phyloP scores from a whole-genome alignment of 2,113 vertebrate genomes.

The Nettapus auritus region DNA sequence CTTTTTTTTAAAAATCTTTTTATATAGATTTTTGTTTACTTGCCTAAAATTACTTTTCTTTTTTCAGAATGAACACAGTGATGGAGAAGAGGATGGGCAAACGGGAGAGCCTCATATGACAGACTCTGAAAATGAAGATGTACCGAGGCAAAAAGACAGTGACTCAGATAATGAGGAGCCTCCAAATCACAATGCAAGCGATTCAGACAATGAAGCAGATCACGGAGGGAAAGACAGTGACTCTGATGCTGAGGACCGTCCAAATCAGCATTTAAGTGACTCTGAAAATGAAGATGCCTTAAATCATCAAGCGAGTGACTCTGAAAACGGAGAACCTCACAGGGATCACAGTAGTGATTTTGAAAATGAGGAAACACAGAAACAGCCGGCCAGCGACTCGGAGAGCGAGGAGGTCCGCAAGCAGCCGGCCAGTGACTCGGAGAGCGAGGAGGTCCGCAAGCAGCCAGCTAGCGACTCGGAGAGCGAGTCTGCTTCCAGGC shows the following conservation, averaged over 20 bases:
- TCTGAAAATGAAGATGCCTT: constrained; percentile 75
- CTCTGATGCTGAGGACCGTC: constrained; percentile 75
- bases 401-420: constrained; percentile 71
- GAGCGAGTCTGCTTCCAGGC: constrained; percentile 58
- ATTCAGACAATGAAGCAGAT: constrained; percentile 80
- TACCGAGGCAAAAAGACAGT: constrained; percentile 65
- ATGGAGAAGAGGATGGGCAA: constrained; percentile 79
- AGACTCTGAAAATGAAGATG: constrained; percentile 80
- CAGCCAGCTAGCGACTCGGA: constrained; percentile 64
- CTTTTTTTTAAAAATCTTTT: background rate
- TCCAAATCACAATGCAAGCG: constrained; percentile 67
- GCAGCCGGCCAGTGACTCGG: constrained; percentile 59
- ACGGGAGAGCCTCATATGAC: constrained; percentile 40
- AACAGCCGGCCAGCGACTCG: constrained; percentile 68
- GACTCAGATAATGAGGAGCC: constrained; percentile 76
- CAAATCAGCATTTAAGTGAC: constrained; percentile 66
- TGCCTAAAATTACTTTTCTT: constrained; percentile 32
- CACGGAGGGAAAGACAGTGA: constrained; percentile 81
- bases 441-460: constrained; percentile 57
- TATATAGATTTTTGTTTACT: background rate
- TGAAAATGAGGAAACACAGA: constrained; percentile 73
- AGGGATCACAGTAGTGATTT: constrained; percentile 79
- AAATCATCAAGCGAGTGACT: constrained; percentile 78
- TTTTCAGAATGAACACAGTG: constrained; percentile 87
- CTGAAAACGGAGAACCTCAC: constrained; percentile 77